These are phyloP conservation scores for Leucozona laternaria DNA, from an alignment of 2,888 invertebrate species.

Conservation along the genomic window DNA sequence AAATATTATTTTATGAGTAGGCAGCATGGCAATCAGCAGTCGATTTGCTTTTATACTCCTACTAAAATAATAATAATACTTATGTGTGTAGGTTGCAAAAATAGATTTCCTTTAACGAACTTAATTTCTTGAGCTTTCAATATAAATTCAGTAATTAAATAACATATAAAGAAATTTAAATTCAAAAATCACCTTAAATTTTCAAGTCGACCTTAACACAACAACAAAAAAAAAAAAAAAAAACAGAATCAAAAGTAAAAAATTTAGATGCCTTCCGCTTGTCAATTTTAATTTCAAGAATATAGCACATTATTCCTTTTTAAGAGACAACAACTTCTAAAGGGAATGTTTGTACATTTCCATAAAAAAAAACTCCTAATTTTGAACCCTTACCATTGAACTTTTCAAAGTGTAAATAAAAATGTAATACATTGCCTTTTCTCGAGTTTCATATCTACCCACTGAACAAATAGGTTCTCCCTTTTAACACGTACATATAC, in stretches of 20 bases:
- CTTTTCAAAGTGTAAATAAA: constrained; percentile 53
- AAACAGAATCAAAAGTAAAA: not conserved
- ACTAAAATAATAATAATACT: no score
- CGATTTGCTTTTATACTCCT: no score
- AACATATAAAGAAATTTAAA: not conserved
- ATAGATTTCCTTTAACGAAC: not conserved
- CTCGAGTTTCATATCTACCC: not conserved
- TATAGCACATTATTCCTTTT: not conserved
- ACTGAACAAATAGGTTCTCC: not conserved
- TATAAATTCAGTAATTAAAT: no score
- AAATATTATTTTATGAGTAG: not conserved
- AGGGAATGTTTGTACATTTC: not conserved
- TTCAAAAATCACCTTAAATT: not conserved
- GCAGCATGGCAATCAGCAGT: not conserved
- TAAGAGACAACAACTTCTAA: not conserved
- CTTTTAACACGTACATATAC: constrained; percentile 6
- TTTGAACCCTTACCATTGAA: constrained; percentile 32
- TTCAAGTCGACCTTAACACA: not conserved
- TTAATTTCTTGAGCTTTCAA: not conserved
- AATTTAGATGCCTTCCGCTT: not conserved
- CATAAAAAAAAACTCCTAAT: not conserved
- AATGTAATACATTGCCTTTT: constrained; percentile 43
- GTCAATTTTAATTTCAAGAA: constrained; percentile 1
- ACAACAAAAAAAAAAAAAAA: no score
- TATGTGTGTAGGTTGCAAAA: not conserved